Base-by-base conservation (phyloP, 2,888 invertebrate species). In the Plutella xylostella region DNA sequence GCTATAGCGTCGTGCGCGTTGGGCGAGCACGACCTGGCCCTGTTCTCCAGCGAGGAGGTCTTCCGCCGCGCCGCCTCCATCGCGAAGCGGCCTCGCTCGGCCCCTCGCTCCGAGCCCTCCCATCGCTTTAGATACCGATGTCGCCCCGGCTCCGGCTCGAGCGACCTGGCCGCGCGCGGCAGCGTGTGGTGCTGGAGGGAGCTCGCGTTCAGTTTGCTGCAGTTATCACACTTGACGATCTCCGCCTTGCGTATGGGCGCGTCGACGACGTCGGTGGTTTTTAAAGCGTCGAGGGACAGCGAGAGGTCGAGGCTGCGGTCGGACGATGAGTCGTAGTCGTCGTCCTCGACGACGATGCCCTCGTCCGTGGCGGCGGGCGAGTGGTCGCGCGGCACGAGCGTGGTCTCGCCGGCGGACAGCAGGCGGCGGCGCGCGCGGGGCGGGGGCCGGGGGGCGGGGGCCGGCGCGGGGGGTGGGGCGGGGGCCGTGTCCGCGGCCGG, bases 251-350 rank as follows among this genome's bases (percentile, higher is more conserved):
- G 67, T 48, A 73, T 58, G 48, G 77, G 73, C 60, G 77, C 73
- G 57, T 82, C 77, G 54, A 80, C 68, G 58, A 68, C 65, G 54
- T 80, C 77, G 7, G 70, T 65, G 58, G 77, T 63, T 65, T 85
- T 72, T 59, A 86, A 59, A 62, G 85, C 65, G 79, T 87, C 65
- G 70, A 75, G 62, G 68, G 86, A 67, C 60, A 78, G 61, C 58
- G 68, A 18, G 63, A 73, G 62, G 78, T 82, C 65, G 68, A 87
- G 69, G 79, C 87, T 83, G 73, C 82, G 82, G 61, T 85, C 85
- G 65, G 85, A 84, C 64, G 84, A 84, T 57, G 84, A 84, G 73
- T 83, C 84, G 70, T 84, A 82, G 69, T 82, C 84, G 78, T 79
- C 80, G 73, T 76, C 77, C 69, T 82, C 80, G 59, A 83, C 75